A percentile compares a stretch with the other conserved stretches of the same genome.
Evolutionary conservation across 2,888 invertebrate species (phyloP).

Genomic region (Rotaria magnacalcarata): DNA sequence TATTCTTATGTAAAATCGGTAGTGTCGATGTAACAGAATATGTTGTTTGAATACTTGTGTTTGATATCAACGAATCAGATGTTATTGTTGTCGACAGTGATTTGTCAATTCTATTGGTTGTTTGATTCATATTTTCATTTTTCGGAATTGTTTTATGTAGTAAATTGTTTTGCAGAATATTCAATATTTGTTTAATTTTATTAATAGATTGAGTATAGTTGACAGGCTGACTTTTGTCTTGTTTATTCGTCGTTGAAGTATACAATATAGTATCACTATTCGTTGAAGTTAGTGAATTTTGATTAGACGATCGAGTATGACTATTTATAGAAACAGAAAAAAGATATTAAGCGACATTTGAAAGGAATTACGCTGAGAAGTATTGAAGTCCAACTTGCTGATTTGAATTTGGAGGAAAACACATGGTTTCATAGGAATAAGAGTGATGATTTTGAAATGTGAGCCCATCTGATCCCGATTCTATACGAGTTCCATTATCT

Average conservation of each 20-base stretch:
- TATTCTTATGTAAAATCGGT: background rate
- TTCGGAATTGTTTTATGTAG: background rate
- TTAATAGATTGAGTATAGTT: background rate
- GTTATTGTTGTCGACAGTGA: background rate
- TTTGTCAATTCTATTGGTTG: background rate
- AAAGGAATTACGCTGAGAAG: too few relatives aligned
- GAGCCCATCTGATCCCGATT: background rate
- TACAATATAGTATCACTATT: background rate
- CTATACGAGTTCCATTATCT: background rate
- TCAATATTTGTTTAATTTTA: background rate
- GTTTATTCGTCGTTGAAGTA: background rate
- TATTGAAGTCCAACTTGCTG: too few relatives aligned
- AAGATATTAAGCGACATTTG: too few relatives aligned
- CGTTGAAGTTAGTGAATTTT: background rate
- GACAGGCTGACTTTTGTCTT: background rate
- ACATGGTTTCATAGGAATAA: background rate
- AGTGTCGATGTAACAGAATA: background rate
- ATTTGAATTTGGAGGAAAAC: background rate
- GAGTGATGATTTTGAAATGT: background rate
- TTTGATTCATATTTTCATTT: too few relatives aligned
- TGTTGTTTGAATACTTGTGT: background rate
- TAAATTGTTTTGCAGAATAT: background rate
- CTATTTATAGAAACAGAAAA: background rate
- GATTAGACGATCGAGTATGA: background rate
- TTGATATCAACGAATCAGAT: background rate